Conservation (phyloP, 2,797 vertebrate species). For the Glossophaga mutica region DNA sequence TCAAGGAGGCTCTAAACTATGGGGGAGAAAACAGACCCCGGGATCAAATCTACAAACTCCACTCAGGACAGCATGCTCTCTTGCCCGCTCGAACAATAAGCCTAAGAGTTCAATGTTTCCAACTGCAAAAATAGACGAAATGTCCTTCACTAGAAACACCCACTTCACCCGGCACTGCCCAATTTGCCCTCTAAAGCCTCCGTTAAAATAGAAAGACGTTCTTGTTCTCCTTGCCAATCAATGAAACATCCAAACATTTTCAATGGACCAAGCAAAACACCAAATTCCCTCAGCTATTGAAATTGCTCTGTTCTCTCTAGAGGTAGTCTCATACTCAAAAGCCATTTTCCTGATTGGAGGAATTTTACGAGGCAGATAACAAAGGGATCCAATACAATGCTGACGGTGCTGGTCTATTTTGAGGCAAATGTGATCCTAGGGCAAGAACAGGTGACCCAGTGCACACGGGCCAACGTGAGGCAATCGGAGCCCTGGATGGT, state of each 20-base stretch:
- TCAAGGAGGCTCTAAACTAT: neutral
- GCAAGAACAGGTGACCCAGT: neutral
- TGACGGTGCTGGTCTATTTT: neutral
- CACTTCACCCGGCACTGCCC: slow-evolving; percentile 24
- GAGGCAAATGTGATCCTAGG: neutral
- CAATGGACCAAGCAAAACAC: slow-evolving; percentile 14
- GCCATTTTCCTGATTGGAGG: neutral
- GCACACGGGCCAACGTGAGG: neutral
- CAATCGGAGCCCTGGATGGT: neutral
- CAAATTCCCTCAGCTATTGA: slow-evolving; percentile 12
- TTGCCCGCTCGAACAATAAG: slow-evolving; percentile 34
- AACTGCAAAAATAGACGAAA: slow-evolving; percentile 57
- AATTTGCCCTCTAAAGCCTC: slow-evolving; percentile 19
- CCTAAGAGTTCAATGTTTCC: slow-evolving; percentile 36
- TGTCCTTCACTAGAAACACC: slow-evolving; percentile 35
- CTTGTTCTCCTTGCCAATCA: slow-evolving; percentile 43
- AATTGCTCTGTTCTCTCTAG: neutral
- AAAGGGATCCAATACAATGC: neutral
- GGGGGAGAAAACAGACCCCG: neutral
- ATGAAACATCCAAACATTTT: neutral
- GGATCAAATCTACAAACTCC: slow-evolving; percentile 25
- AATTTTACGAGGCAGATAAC: neutral
- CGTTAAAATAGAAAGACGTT: slow-evolving; percentile 38
- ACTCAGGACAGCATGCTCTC: neutral
- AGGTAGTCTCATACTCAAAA: neutral